phyloP scores from a whole-genome alignment of 2,113 vertebrate genomes.

The Spermophilus dauricus region DNA sequence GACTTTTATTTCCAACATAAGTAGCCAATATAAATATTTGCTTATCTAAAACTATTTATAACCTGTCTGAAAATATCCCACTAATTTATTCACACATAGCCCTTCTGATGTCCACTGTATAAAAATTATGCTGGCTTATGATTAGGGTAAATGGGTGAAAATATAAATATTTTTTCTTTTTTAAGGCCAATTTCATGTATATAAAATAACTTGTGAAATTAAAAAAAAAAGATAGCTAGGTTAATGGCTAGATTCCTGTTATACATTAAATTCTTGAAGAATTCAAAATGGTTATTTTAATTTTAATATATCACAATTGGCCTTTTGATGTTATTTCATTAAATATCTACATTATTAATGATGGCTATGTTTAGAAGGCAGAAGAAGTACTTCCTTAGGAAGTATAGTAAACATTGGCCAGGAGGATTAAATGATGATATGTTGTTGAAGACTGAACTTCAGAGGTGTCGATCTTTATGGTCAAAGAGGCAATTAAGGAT shows the following conservation, averaged over 20 bases:
- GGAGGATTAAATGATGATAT: background rate
- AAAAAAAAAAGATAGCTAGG: background rate
- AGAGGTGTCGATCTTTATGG: background rate
- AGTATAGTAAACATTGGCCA: background rate
- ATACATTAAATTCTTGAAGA: background rate
- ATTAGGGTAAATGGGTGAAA: background rate
- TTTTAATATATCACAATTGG: background rate
- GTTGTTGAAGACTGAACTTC: background rate
- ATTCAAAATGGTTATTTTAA: background rate
- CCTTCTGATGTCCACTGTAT: background rate
- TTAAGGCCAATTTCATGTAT: background rate
- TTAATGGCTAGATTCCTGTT: background rate
- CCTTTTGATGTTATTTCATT: background rate
- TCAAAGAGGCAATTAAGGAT: background rate
- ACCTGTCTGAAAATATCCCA: background rate
- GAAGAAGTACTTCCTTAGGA: background rate
- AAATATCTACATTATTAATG: background rate
- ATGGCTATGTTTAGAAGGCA: background rate
- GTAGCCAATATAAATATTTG: background rate
- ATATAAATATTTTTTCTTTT: background rate
- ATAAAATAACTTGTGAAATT: background rate
- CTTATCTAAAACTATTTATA: background rate
- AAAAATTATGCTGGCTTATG: background rate
- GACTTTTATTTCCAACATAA: background rate
- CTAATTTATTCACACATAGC: background rate